A percentile compares a stretch with the other conserved stretches of the same genome.
These are phyloP conservation scores for Mythimna vitellina DNA, from an alignment of 2,888 invertebrate species.

Conservation along the genomic window DNA sequence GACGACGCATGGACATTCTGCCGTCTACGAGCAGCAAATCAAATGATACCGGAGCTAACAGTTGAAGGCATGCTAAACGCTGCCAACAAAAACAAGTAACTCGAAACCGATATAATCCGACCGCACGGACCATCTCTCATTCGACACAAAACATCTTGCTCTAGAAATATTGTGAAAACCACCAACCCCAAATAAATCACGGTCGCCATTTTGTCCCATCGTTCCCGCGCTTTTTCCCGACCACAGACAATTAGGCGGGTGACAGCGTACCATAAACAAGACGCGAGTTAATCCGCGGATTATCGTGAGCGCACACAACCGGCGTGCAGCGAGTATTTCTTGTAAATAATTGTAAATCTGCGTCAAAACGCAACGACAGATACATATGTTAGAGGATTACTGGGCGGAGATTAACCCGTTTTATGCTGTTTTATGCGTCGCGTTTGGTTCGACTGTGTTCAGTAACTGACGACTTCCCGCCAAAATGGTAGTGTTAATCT, in stretches of 20 bases:
- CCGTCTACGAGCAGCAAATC: slow-evolving; percentile 48
- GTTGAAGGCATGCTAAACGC: slow-evolving; percentile 63
- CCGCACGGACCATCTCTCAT: slow-evolving; percentile 81
- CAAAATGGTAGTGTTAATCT: slow-evolving; percentile 83
- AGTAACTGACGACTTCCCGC: slow-evolving; percentile 84
- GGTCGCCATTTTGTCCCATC: slow-evolving; percentile 81
- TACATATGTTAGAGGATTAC: slow-evolving; percentile 90
- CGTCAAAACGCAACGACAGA: slow-evolving; percentile 89
- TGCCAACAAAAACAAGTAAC: slow-evolving; percentile 86
- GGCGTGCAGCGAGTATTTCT: slow-evolving; percentile 80
- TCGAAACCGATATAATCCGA: slow-evolving; percentile 79
- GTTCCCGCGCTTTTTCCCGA: slow-evolving; percentile 83
- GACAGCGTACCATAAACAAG: slow-evolving; percentile 86
- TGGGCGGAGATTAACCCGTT: slow-evolving; percentile 86
- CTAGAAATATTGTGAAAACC: slow-evolving; percentile 86
- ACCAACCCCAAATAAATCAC: slow-evolving; percentile 82
- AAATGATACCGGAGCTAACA: slow-evolving; percentile 61
- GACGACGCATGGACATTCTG: slow-evolving; percentile 33
- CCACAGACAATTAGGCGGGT: slow-evolving; percentile 84
- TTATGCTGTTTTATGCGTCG: slow-evolving; percentile 83
- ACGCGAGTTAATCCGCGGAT: slow-evolving; percentile 84
- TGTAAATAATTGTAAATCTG: slow-evolving; percentile 91
- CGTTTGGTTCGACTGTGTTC: slow-evolving; percentile 73
- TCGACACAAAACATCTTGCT: slow-evolving; percentile 88
- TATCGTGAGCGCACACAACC: slow-evolving; percentile 85